These are phyloP conservation scores for Harpalus rufipes DNA, from an alignment of 2,888 invertebrate species.

Conservation along the genomic window DNA sequence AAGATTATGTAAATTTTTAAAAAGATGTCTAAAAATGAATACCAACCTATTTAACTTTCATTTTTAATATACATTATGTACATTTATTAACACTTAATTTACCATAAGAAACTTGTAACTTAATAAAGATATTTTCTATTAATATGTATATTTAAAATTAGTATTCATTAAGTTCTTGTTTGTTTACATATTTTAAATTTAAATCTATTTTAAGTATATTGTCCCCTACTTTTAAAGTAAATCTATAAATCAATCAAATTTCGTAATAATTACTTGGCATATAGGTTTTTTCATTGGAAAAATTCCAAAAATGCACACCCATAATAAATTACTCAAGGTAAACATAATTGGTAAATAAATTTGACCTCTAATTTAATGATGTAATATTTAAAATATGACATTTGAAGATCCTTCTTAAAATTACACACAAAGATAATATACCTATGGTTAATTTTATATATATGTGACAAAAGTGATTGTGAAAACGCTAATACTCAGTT, in stretches of 20 bases:
- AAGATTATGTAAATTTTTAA: not conserved
- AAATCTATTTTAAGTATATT: not conserved
- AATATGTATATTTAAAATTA: not conserved
- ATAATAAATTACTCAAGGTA: conserved; percentile 30
- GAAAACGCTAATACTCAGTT: not conserved
- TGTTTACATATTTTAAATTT: conserved; percentile 10
- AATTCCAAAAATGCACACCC: not conserved
- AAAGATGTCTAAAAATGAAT: too few relatives aligned
- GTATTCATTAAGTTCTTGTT: not conserved
- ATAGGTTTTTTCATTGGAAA: not conserved
- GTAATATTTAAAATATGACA: conserved; percentile 29
- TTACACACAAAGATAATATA: not conserved
- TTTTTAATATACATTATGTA: too few relatives aligned
- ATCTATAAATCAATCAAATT: not conserved
- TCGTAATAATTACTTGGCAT: not conserved
- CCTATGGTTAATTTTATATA: not conserved
- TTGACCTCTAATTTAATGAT: conserved; percentile 28
- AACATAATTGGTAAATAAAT: conserved; percentile 26
- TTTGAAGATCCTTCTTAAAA: conserved; percentile 30
- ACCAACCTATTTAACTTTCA: too few relatives aligned
- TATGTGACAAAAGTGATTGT: conserved; percentile 22
- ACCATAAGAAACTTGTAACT: too few relatives aligned
- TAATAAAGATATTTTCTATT: too few relatives aligned
- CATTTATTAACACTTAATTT: too few relatives aligned
- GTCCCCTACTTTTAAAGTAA: not conserved